phyloP scores from a whole-genome alignment of 2,797 vertebrate genomes.

The Phoebastria nigripes region DNA sequence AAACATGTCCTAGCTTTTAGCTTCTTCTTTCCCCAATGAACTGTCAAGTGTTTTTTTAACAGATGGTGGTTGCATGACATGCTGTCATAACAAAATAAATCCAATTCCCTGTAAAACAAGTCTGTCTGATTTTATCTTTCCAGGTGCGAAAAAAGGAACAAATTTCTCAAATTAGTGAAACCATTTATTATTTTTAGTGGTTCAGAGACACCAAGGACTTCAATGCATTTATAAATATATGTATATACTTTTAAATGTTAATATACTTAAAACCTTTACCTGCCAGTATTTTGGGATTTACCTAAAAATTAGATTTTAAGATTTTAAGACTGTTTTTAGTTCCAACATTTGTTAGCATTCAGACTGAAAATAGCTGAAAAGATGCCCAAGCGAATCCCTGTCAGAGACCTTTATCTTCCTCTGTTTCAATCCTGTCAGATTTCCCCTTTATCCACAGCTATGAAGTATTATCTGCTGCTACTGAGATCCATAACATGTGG shows the following conservation, averaged over 20 bases:
- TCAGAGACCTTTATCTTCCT: not conserved
- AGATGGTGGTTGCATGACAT: not conserved
- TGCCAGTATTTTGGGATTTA: not conserved
- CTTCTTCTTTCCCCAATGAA: not conserved
- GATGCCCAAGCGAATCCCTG: not conserved
- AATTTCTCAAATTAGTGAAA: not conserved
- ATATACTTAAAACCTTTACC: not conserved
- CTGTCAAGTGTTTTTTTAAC: not conserved
- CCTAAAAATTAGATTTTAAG: not conserved
- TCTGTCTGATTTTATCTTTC: not conserved
- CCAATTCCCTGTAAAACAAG: not conserved
- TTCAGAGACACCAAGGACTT: not conserved
- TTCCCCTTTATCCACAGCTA: not conserved
- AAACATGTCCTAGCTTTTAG: not conserved
- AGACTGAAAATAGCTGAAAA: not conserved
- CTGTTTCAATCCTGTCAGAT: not conserved
- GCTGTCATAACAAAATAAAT: conserved; percentile 29
- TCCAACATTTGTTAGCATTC: not conserved
- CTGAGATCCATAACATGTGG: not conserved
- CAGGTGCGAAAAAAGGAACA: not conserved
- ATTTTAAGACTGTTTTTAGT: not conserved
- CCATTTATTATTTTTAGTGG: not conserved
- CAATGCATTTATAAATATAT: not conserved
- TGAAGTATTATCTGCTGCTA: not conserved
- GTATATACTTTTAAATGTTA: not conserved